Percentiles rank a stretch among this genome's conserved stretches.
Conservation (phyloP, 2,113 vertebrate species). For the Neogobius melanostomus region DNA sequence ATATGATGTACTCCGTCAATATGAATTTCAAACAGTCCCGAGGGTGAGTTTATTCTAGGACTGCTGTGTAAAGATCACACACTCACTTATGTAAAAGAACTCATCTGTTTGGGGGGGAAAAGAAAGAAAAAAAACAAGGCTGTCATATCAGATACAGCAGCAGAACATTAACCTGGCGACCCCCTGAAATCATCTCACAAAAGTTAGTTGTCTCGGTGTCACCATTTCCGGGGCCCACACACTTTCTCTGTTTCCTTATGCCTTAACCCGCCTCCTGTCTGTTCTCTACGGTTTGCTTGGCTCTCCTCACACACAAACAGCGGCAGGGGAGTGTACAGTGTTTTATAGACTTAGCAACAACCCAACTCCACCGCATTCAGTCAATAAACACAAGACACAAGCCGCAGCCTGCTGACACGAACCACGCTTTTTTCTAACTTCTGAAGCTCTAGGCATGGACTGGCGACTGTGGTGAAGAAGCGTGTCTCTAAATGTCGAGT, state of each 20-base stretch:
- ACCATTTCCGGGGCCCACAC: not conserved
- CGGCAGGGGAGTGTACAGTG: not conserved
- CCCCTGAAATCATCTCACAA: too few relatives aligned
- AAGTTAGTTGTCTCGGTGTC: too few relatives aligned
- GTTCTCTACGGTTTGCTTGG: not conserved
- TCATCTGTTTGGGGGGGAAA: too few relatives aligned
- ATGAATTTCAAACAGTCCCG: too few relatives aligned
- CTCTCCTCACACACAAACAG: constrained; percentile 7
- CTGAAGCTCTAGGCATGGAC: not conserved
- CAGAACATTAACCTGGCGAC: too few relatives aligned
- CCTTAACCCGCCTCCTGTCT: not conserved
- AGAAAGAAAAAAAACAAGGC: too few relatives aligned
- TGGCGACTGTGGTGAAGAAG: not conserved
- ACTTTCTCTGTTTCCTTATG: not conserved
- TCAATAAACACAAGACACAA: not conserved
- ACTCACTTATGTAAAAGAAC: too few relatives aligned
- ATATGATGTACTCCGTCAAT: too few relatives aligned
- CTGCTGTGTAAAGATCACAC: too few relatives aligned
- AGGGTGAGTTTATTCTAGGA: too few relatives aligned
- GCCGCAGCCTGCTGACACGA: constrained; percentile 2
- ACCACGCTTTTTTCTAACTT: not conserved
- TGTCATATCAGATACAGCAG: too few relatives aligned
- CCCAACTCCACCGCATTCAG: not conserved
- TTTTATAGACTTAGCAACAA: constrained; percentile 6
- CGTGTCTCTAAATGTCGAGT: not conserved